Evolutionary conservation across 2,113 vertebrate genomes (phyloP).

Genomic region (Phylloscopus whistleri): DNA sequence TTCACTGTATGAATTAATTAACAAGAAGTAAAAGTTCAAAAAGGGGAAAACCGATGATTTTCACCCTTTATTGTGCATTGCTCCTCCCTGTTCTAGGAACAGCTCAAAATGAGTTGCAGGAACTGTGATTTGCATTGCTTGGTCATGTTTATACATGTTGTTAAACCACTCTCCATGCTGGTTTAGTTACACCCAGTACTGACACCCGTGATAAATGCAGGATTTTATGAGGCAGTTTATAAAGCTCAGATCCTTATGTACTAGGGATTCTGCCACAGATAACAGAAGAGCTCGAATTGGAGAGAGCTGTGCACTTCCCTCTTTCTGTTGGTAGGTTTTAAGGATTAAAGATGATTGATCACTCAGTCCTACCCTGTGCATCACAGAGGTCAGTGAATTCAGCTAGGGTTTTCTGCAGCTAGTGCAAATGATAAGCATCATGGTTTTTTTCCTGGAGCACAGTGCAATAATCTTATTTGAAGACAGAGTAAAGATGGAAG

Average conservation of each 20-base stretch:
- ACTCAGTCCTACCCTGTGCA: background rate
- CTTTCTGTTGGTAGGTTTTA: background rate
- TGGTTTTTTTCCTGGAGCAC: background rate
- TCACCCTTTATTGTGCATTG: background rate
- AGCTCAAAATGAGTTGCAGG: background rate
- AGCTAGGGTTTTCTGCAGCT: background rate
- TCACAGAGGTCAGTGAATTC: background rate
- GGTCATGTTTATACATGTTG: constrained; percentile 31
- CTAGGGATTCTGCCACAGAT: background rate
- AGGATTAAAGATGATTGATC: background rate
- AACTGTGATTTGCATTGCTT: constrained; percentile 39
- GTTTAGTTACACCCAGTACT: constrained; percentile 13
- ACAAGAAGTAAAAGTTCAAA: background rate
- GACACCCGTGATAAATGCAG: background rate
- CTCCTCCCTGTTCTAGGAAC: constrained; percentile 2
- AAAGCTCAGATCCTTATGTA: background rate
- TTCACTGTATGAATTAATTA: constrained; percentile 8
- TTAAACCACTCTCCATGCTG: background rate
- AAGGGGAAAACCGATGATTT: background rate
- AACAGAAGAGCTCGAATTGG: background rate
- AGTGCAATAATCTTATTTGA: background rate
- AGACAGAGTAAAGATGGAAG: background rate
- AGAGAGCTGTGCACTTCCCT: background rate
- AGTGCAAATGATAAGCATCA: background rate
- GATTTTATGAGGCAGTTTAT: background rate